phyloP scores from a whole-genome alignment of 2,113 vertebrate species.

The Phodopus roborovskii region DNA sequence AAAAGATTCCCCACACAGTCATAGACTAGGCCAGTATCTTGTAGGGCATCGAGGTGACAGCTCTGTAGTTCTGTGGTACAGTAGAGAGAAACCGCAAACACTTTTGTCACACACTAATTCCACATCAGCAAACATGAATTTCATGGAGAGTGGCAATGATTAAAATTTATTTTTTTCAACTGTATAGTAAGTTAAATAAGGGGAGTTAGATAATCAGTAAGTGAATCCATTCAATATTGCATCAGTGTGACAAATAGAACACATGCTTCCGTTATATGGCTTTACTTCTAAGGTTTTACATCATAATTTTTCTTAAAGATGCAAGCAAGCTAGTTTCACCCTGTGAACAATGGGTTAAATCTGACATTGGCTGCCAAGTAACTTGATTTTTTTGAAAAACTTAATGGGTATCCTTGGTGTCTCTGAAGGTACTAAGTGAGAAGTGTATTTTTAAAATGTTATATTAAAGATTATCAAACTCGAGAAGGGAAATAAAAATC shows the following conservation, averaged over 20 bases:
- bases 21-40: not conserved
- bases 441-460: not conserved
- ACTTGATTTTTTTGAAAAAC: not conserved
- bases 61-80: not conserved
- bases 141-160: not conserved
- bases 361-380: not conserved
- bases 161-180: slow-evolving; percentile 23
- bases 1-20: slow-evolving; percentile 29
- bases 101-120: slow-evolving; percentile 32
- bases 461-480: not conserved
- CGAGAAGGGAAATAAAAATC: not conserved
- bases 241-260: not conserved
- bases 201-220: not conserved
- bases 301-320: not conserved
- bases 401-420: not conserved
- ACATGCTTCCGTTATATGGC: not conserved
- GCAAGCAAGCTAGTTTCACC: not conserved
- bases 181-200: slow-evolving; percentile 1
- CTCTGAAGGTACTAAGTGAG: not conserved
- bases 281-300: not conserved
- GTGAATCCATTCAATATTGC: not conserved
- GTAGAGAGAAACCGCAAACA: not conserved
- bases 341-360: not conserved
- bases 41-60: not conserved
- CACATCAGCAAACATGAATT: not conserved